Percentiles rank a stretch among this genome's conserved stretches.
Evolutionary conservation across 2,888 invertebrate species (phyloP).

Genomic region (Cosmopolites sordidus): DNA sequence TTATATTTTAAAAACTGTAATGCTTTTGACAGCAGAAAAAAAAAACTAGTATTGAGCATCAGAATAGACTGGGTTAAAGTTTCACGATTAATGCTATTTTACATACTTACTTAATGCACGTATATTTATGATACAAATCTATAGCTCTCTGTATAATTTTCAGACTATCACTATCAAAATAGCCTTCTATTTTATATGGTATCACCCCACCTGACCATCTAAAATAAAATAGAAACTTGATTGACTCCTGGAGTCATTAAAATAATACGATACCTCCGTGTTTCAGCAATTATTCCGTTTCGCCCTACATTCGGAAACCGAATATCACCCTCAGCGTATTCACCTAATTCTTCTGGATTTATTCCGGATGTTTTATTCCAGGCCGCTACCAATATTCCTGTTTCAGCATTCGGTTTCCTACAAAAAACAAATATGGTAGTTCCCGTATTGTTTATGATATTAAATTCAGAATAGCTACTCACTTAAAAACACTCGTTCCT

Average conservation of each 20-base stretch:
- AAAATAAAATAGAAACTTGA: not conserved
- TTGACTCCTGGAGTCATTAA: not conserved
- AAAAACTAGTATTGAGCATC: too few species aligned
- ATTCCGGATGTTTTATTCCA: conserved; percentile 57
- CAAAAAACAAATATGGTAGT: too few species aligned
- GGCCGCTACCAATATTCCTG: conserved; percentile 53
- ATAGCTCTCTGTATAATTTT: conserved; percentile 66
- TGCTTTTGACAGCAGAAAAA: too few species aligned
- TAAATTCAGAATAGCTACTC: conserved; percentile 41
- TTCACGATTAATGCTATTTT: not conserved
- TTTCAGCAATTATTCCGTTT: conserved; percentile 32
- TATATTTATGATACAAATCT: conserved; percentile 68
- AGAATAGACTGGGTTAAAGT: too few species aligned
- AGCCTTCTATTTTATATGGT: conserved; percentile 65
- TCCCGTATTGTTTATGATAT: too few species aligned
- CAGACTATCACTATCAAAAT: conserved; percentile 59
- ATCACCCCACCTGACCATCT: conserved; percentile 57
- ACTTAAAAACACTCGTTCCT: conserved; percentile 55
- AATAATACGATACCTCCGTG: conserved; percentile 35
- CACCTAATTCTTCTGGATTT: conserved; percentile 77
- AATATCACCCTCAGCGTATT: conserved; percentile 70
- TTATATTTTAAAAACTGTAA: too few species aligned
- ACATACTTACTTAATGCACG: conserved; percentile 58
- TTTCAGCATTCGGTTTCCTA: conserved; percentile 49
- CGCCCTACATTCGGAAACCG: conserved; percentile 53